Evolutionary conservation across 2,797 vertebrate genomes (phyloP).

Genomic region (Cynopterus sphinx): DNA sequence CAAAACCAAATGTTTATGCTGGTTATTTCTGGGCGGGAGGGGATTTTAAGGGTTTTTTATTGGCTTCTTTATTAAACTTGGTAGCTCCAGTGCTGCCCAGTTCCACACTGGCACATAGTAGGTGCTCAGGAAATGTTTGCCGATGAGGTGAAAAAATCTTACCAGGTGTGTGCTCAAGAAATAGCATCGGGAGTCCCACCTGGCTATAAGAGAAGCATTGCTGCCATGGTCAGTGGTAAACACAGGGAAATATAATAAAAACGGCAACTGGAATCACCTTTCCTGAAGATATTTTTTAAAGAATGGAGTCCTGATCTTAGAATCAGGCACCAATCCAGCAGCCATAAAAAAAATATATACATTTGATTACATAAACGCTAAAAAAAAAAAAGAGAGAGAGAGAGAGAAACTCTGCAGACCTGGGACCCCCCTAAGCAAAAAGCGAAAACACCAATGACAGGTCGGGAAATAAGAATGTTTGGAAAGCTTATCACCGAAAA

Average conservation of each 20-base stretch:
- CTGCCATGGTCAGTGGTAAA: not conserved
- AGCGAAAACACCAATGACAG: slow-evolving; percentile 42
- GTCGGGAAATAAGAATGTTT: not conserved
- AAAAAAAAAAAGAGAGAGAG: too few relatives aligned
- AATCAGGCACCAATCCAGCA: not conserved
- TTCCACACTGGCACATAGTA: not conserved
- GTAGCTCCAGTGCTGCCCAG: not conserved
- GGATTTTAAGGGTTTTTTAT: not conserved
- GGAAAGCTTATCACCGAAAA: not conserved
- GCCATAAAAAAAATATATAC: not conserved
- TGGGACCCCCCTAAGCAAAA: not conserved
- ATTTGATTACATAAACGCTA: not conserved
- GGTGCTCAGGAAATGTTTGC: not conserved
- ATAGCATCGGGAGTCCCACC: not conserved
- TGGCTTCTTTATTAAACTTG: not conserved
- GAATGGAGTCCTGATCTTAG: not conserved
- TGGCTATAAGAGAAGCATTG: not conserved
- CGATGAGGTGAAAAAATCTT: not conserved
- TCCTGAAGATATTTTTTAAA: slow-evolving; percentile 28
- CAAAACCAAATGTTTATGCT: not conserved
- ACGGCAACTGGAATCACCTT: not conserved
- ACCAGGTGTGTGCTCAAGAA: not conserved
- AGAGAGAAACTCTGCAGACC: not conserved
- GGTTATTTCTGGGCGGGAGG: not conserved
- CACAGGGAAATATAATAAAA: not conserved